Percentiles rank a stretch among this genome's conserved stretches.
phyloP scores from a whole-genome alignment of 1,140 invertebrate genomes.

The Lepidurus couesii region DNA sequence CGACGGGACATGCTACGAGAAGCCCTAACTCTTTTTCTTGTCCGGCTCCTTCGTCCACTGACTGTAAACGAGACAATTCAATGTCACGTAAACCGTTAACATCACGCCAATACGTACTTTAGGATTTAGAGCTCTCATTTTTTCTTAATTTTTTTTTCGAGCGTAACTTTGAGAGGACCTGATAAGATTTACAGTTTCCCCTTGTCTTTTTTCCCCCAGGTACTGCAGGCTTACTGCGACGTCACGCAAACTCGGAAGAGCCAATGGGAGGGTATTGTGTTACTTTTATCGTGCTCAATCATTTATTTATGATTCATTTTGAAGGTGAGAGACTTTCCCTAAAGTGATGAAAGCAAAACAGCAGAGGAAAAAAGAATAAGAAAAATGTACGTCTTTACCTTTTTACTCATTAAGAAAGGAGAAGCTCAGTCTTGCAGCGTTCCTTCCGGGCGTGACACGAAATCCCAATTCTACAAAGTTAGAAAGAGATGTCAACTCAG shows the following conservation, averaged over 20 bases:
- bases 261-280: too few relatives aligned
- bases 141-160: neutral
- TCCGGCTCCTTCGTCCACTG: neutral
- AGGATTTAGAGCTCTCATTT: neutral
- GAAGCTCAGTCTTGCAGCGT: neutral
- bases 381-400: neutral
- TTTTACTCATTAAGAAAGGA: neutral
- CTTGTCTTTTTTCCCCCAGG: too few relatives aligned
- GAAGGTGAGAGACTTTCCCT: too few relatives aligned
- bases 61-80: neutral
- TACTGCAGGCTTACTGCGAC: too few relatives aligned
- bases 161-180: too few relatives aligned
- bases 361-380: neutral
- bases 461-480: slow-evolving; percentile 3
- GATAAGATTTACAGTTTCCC: too few relatives aligned
- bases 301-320: too few relatives aligned
- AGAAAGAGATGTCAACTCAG: slow-evolving; percentile 5
- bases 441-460: neutral
- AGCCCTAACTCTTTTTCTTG: neutral
- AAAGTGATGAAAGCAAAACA: too few relatives aligned
- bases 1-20: neutral
- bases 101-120: neutral
- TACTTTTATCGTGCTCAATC: too few relatives aligned
- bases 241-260: too few relatives aligned
- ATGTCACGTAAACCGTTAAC: slow-evolving; percentile 15